phyloP scores from a whole-genome alignment of 2,113 vertebrate species.

The Ondatra zibethicus region DNA sequence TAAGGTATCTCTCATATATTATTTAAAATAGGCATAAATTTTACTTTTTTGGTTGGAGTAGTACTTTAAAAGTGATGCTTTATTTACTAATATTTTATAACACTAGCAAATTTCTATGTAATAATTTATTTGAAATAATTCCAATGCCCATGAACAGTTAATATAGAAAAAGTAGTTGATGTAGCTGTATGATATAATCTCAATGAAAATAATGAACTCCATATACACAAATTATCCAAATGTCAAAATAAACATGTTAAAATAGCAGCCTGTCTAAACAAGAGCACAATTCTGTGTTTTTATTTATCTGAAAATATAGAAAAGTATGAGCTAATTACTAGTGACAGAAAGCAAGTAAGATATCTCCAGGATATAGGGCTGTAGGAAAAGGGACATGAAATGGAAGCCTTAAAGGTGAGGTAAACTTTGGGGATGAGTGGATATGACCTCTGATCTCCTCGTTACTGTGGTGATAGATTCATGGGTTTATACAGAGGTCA shows the following conservation, averaged over 20 bases:
- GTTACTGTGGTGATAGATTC: not conserved
- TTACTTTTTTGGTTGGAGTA: not conserved
- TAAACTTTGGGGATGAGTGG: not conserved
- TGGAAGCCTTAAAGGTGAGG: not conserved
- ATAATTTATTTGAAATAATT: not conserved
- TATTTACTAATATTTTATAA: not conserved
- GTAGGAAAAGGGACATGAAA: not conserved
- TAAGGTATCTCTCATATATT: not conserved
- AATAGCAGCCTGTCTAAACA: not conserved
- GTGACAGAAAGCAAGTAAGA: not conserved
- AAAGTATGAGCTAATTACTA: not conserved
- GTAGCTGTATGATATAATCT: not conserved
- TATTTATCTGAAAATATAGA: slow-evolving; percentile 24
- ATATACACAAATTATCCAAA: not conserved
- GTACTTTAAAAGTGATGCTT: not conserved
- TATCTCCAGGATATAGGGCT: rapidly evolving
- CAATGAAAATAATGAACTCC: not conserved
- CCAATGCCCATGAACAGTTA: not conserved
- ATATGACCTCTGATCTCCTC: not conserved
- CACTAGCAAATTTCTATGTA: slow-evolving; percentile 5
- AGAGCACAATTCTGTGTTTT: not conserved
- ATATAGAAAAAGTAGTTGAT: not conserved
- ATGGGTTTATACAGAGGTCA: not conserved
- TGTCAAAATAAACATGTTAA: not conserved
- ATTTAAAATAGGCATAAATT: not conserved